Conservation (phyloP, 2,797 vertebrate species). For the Uromys caudimaculatus region DNA sequence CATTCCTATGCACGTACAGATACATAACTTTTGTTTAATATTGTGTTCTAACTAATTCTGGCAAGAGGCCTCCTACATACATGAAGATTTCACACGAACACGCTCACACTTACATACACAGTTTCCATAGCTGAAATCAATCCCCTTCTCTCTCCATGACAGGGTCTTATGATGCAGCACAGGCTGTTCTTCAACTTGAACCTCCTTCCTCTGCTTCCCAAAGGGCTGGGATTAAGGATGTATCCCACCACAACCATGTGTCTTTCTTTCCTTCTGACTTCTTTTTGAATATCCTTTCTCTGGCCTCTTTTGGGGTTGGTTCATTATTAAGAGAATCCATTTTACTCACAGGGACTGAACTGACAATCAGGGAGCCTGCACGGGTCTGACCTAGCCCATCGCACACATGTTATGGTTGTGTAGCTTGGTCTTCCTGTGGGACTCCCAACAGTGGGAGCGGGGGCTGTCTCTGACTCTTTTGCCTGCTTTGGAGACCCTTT, state of each 20-base stretch:
- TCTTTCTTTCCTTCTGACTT: neutral
- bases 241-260: neutral
- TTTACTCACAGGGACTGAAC: neutral
- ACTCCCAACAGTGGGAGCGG: neutral
- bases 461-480: neutral
- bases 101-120: neutral
- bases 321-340: constrained; percentile 22
- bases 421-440: neutral
- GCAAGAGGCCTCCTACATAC: neutral
- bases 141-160: neutral
- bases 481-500: neutral
- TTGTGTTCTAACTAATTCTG: neutral
- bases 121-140: neutral
- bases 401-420: no score
- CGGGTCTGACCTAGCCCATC: neutral
- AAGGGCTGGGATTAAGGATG: neutral
- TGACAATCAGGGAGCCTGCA: neutral
- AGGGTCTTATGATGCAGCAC: neutral
- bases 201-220: neutral
- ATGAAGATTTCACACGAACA: neutral
- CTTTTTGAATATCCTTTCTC: neutral
- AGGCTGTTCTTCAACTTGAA: neutral
- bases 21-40: neutral
- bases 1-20: neutral
- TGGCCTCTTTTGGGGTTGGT: neutral